Evolutionary conservation across 2,113 vertebrate genomes (phyloP), one percentile per base, ranked within the genome.

Genomic region (Ascaphus truei): DNA sequence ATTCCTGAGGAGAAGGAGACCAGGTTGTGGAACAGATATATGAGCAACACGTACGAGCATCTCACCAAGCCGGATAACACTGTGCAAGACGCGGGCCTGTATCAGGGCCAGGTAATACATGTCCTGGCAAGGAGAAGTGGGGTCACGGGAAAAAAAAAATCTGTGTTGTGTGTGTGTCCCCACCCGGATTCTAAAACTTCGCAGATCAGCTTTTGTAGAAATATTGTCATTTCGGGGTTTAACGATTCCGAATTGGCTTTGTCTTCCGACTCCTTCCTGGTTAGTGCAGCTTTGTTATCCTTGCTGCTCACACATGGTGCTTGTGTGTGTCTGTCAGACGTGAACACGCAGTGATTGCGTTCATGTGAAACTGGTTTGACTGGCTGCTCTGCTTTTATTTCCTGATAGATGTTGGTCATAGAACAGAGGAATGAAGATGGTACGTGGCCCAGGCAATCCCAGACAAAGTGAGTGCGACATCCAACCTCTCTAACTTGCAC

Each of bases 361-460:
- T 34, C 9, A 33, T 6, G 23, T 22, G 73, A 64, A 73, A 3
- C 47, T 18, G 26, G n/a, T 26, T 30, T 47, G 55, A 26, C 45
- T 64, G 18, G 73, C 16, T 57, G 68, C 51, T 13, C 7, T 77
- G 23, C 55, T 18, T 71, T 73, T 18, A 56, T 61, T 72, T 88
- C 52, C 62, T 51, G 75, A 66, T 80, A 99, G 97, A 87, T 98
- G 72, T 88, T 99, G 77, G 92, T 98, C 57, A 97, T 98, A 80
- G 97, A 99, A 81, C 91, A 90, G 72, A 97, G 92, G 81, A 98
- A 95, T 74, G 94, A 96, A 75, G 95, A 99, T 80, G 97, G 95
- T 60, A 93, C 92, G 0, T 99, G 97, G 96, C 95, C 96, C 45
- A 91, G 92, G 78, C 95, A 98, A 81, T 81, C 86, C 13, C 88